Percentiles rank a stretch among this genome's conserved stretches.
Conservation (phyloP, 2,797 vertebrate genomes). For the Danio aesculapii region DNA sequence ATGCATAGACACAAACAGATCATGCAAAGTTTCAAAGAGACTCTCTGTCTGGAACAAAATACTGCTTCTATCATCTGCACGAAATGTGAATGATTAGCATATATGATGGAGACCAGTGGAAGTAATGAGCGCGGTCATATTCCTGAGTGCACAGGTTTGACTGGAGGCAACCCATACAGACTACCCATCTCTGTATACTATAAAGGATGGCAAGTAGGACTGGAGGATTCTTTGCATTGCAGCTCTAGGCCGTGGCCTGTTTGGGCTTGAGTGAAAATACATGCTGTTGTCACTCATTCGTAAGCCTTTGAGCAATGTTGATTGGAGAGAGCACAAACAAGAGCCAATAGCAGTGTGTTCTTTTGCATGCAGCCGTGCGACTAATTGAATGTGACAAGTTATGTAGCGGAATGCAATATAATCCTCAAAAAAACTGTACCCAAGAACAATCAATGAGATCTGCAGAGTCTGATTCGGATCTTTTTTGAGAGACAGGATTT, state of each 20-base stretch:
- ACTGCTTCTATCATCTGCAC: background rate
- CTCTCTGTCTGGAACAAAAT: conserved; percentile 5
- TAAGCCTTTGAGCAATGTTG: conserved; percentile 9
- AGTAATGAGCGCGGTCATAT: background rate
- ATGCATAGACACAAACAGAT: conserved; percentile 27
- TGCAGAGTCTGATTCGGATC: background rate
- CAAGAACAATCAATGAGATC: background rate
- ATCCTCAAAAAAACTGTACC: background rate
- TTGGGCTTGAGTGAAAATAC: conserved; percentile 65
- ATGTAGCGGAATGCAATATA: background rate
- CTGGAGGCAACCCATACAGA: conserved; percentile 28
- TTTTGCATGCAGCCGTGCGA: background rate
- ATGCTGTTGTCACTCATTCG: conserved; percentile 42
- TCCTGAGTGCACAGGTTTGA: conserved; percentile 17
- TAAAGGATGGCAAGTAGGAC: conserved; percentile 46
- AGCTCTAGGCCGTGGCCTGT: conserved; percentile 65
- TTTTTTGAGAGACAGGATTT: background rate
- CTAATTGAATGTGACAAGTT: background rate
- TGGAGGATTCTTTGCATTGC: conserved; percentile 69
- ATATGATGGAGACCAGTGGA: background rate
- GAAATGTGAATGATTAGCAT: background rate
- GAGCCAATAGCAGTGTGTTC: background rate
- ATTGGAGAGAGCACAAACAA: background rate
- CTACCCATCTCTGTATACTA: conserved; percentile 28
- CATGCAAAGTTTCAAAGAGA: conserved; percentile 25